Evolutionary conservation across 92 coral and sea anemone genomes (phyloP).

Genomic region (Pocillopora grandis): DNA sequence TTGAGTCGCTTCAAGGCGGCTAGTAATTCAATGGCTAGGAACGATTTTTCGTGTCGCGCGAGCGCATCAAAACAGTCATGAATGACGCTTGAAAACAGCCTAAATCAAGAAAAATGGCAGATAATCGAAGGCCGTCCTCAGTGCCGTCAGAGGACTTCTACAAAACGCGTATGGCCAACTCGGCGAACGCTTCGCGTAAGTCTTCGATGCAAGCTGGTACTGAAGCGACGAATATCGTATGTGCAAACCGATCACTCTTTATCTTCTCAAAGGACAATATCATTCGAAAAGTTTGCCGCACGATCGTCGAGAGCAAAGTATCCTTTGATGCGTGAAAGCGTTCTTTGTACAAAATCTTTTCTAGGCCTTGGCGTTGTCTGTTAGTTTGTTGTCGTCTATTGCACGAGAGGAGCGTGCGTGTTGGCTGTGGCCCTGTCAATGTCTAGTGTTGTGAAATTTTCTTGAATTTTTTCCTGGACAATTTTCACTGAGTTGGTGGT

Average conservation of each 20-base stretch:
- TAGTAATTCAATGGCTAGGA: conserved; percentile 66
- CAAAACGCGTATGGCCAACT: conserved; percentile 83
- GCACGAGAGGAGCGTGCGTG: conserved; percentile 38
- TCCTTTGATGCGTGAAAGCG: conserved; percentile 59
- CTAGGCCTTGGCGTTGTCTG: conserved; percentile 42
- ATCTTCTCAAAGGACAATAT: conserved; percentile 80
- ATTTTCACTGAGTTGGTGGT: not conserved
- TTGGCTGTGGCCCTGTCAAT: not conserved
- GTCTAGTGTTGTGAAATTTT: not conserved
- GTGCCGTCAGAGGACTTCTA: conserved; percentile 89
- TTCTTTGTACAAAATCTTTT: conserved; percentile 21
- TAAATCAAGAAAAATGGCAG: conserved; percentile 70
- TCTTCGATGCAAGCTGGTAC: conserved; percentile 80
- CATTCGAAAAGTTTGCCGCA: conserved; percentile 78
- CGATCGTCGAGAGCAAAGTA: conserved; percentile 92
- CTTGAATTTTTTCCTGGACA: conserved; percentile 6
- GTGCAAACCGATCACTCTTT: conserved; percentile 82
- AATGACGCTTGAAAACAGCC: conserved; percentile 48
- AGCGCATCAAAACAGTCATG: conserved; percentile 36
- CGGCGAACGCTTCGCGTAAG: conserved; percentile 76
- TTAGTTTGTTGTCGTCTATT: conserved; percentile 43
- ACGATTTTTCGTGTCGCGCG: conserved; percentile 54
- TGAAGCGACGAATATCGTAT: conserved; percentile 48
- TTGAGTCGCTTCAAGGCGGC: conserved; percentile 65
- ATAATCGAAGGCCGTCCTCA: conserved; percentile 86